These are phyloP conservation scores for Grus americana DNA, from an alignment of 2,113 vertebrate genomes.

Conservation along the genomic window DNA sequence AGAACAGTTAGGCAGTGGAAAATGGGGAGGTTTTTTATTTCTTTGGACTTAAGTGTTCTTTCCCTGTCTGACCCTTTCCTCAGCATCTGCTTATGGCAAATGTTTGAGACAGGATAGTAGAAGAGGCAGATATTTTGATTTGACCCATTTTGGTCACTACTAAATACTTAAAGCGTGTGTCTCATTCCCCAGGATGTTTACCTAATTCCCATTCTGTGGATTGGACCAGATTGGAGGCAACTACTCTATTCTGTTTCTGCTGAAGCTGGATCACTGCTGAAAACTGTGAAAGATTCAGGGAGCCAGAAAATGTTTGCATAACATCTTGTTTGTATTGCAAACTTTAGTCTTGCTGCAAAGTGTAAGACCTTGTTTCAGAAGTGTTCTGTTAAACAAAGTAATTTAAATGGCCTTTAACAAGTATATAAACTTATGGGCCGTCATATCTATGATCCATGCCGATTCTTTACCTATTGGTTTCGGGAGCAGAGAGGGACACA, in stretches of 20 bases:
- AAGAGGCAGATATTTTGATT: neutral
- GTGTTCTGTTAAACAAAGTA: neutral
- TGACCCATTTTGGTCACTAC: neutral
- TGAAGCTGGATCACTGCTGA: neutral
- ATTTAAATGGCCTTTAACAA: neutral
- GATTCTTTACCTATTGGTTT: neutral
- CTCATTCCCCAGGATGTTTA: neutral
- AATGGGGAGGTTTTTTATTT: neutral
- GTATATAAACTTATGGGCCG: neutral
- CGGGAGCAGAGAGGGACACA: too few species aligned
- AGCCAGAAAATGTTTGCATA: neutral
- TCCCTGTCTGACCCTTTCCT: neutral
- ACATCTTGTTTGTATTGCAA: neutral
- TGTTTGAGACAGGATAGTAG: neutral
- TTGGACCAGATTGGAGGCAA: neutral
- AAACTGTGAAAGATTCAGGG: neutral
- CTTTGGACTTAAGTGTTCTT: neutral
- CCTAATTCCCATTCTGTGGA: neutral
- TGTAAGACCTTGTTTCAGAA: neutral
- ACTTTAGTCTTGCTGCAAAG: neutral
- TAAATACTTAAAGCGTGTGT: neutral
- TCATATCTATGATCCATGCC: neutral
- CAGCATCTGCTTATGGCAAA: neutral
- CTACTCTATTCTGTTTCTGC: neutral
- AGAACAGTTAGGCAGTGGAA: neutral